These are phyloP conservation scores for Dyspetes luteomarginatus DNA, from an alignment of 2,888 invertebrate species.

Conservation along the genomic window DNA sequence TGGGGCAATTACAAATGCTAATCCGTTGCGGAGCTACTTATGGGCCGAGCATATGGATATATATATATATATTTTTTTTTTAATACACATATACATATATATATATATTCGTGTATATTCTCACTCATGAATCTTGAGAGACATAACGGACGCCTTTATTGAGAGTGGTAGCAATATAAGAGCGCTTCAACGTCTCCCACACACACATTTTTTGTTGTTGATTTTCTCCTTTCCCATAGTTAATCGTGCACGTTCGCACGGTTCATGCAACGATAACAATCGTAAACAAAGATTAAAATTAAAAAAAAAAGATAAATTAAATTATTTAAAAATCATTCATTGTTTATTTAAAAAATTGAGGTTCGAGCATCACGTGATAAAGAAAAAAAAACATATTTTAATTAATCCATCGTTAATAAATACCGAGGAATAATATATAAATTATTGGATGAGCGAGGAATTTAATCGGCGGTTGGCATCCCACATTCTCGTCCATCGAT, in stretches of 20 bases:
- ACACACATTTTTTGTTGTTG: conserved; percentile 1
- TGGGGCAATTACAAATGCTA: conserved; percentile 46
- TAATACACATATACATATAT: not conserved
- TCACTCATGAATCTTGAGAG: conserved; percentile 17
- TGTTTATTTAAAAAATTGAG: no score
- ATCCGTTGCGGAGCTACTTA: conserved; percentile 34
- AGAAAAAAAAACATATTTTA: no score
- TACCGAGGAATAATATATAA: no score
- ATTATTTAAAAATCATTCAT: no score
- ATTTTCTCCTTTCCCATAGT: conserved; percentile 40
- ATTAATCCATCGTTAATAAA: no score
- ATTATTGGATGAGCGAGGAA: not conserved
- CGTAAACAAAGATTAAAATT: no score
- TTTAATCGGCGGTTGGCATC: no score
- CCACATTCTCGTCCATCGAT: not conserved
- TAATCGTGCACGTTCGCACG: conserved; percentile 6
- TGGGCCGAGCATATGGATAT: conserved; percentile 7
- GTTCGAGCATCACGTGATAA: no score
- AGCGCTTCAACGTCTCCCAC: conserved; percentile 19
- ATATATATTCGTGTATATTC: not conserved
- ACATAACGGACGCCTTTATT: conserved; percentile 3
- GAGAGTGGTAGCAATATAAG: not conserved
- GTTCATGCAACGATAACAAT: not conserved
- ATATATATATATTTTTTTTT: not conserved
- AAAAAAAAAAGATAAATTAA: no score